Evolutionary conservation across 2,113 vertebrate genomes (phyloP).

Genomic region (Lepus americanus): DNA sequence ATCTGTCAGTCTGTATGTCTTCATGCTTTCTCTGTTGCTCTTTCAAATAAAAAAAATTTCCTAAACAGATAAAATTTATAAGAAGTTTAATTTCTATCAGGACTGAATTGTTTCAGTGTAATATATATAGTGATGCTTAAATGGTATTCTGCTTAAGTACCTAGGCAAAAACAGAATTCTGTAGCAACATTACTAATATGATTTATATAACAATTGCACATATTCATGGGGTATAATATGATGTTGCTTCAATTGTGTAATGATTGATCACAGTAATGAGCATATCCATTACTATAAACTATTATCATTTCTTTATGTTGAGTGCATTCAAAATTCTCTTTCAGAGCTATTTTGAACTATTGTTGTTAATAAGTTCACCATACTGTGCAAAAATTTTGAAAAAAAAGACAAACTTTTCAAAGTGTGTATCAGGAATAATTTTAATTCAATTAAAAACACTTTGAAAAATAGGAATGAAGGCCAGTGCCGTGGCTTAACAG

Average conservation of each 20-base stretch:
- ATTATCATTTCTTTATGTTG: too few relatives aligned
- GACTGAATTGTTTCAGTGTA: background rate
- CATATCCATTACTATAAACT: too few relatives aligned
- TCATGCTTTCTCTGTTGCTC: background rate
- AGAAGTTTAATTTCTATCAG: background rate
- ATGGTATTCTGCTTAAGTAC: background rate
- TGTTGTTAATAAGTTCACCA: background rate
- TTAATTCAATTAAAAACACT: conserved; percentile 44
- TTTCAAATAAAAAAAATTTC: too few relatives aligned
- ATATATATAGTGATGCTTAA: background rate
- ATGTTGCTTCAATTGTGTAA: too few relatives aligned
- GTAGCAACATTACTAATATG: background rate
- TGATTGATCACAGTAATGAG: too few relatives aligned
- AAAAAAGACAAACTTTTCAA: background rate
- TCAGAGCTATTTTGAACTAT: too few relatives aligned
- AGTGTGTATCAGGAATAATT: conserved; percentile 12
- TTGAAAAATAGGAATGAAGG: background rate
- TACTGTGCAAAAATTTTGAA: background rate
- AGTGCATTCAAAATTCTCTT: too few relatives aligned
- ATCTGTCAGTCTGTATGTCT: background rate
- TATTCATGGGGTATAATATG: too few relatives aligned
- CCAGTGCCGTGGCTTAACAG: too few relatives aligned
- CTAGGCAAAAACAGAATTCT: background rate
- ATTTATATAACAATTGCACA: too few relatives aligned
- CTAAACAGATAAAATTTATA: too few relatives aligned